Percentiles rank a stretch among this genome's conserved stretches.
These are phyloP conservation scores for Sciurus carolinensis DNA, from an alignment of 2,797 vertebrate species.

Conservation along the genomic window DNA sequence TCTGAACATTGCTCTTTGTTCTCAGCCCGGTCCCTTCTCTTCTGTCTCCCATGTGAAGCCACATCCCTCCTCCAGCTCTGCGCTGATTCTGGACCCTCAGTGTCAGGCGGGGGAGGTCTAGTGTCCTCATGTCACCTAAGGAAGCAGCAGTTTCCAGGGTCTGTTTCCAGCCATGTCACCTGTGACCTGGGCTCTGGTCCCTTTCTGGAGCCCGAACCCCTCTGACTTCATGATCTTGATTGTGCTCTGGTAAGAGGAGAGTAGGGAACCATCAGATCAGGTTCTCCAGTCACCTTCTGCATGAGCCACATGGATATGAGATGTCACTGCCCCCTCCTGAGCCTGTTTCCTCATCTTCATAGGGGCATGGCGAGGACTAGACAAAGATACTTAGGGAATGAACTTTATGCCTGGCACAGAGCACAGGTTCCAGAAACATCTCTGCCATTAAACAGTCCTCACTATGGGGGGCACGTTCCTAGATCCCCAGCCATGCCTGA, in stretches of 20 bases:
- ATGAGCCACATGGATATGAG: not conserved
- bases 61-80: not conserved
- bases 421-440: not conserved
- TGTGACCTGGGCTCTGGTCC: not conserved
- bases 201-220: not conserved
- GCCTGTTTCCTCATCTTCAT: not conserved
- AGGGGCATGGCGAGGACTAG: not conserved
- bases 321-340: not conserved
- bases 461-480: not conserved
- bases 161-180: not conserved
- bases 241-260: not conserved
- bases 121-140: not conserved
- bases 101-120: not conserved
- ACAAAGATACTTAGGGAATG: not conserved
- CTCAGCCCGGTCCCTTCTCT: not conserved
- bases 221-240: not conserved
- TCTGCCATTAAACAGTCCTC: not conserved
- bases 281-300: not conserved
- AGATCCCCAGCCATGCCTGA: not conserved
- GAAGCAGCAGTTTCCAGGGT: not conserved
- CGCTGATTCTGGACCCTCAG: not conserved
- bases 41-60: not conserved
- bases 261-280: not conserved
- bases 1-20: accelerated
- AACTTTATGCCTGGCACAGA: not conserved